Conservation (phyloP, 2,113 vertebrate species). For the Puntigrus tetrazona region DNA sequence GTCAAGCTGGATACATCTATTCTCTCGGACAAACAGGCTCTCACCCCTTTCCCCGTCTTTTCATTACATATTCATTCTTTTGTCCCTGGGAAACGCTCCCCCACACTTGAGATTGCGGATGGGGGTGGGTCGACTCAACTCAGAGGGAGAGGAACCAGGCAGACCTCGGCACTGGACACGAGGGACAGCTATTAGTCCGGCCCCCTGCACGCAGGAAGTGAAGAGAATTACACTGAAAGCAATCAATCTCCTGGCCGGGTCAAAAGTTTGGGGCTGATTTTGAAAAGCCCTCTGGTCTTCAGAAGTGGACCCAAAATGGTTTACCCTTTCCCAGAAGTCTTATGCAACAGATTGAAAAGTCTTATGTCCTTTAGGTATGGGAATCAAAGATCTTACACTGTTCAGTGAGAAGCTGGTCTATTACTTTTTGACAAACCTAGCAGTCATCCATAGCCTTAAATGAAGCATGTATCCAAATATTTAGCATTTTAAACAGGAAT, state of each 20-base stretch:
- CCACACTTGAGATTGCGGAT: conserved; percentile 62
- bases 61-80: conserved; percentile 76
- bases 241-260: conserved; percentile 41
- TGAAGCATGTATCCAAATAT: not conserved
- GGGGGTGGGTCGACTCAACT: conserved; percentile 63
- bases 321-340: conserved; percentile 22
- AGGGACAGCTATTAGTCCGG: conserved; percentile 20
- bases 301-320: not conserved
- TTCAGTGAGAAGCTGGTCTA: not conserved
- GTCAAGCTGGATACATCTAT: conserved; percentile 64
- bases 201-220: conserved; percentile 42
- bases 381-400: not conserved
- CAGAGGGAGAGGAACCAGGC: not conserved
- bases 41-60: conserved; percentile 59
- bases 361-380: not conserved
- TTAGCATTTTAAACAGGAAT: not conserved
- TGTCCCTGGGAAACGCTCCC: conserved; percentile 75
- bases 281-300: not conserved
- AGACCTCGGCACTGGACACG: conserved; percentile 28
- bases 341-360: conserved; percentile 4
- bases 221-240: conserved; percentile 31
- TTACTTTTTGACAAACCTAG: not conserved
- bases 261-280: conserved; percentile 30
- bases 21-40: conserved; percentile 32
- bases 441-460: not conserved